Evolutionary conservation across 1,140 invertebrate species (phyloP), one percentile per base, ranked within the genome.

Genomic region (Anoplolepis gracilipes): DNA sequence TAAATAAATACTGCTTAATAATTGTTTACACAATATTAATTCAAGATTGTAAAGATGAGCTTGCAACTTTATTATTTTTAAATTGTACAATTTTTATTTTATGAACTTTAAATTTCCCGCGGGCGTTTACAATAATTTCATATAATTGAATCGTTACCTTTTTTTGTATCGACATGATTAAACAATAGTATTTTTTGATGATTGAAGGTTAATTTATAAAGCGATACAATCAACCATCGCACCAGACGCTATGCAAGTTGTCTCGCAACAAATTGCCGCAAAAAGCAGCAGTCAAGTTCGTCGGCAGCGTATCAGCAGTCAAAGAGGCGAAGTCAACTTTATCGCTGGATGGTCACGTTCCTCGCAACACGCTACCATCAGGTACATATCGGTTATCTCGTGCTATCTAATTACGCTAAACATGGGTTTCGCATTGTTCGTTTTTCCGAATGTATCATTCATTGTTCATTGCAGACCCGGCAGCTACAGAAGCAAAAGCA

Each of bases 291-390:
- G 85, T 62, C 88, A 89, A 76, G 85, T 89, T 75, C 90, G 85
- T 75, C 89, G 89, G 82, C 90, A 92, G 82, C 89, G 91, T 88
- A 91, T 92, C 76, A 88, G 87, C 46, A 79, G 13, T 59, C 92
- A 85, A 78, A 92, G 91, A 86, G 91, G 90, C 59, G 92, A 91
- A 79, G 89, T 89, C 76, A 91, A 91, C 90, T 90, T 94, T 62
- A 92, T 94, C 61, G 93, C 94, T 67, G 92, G 92, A 82, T 95
- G 94, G 94, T 95, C 93, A 39, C 91, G 94, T 78, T 93, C 94
- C 0, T 93, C 93, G 10, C 93, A 95, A 84, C 89, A 94, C 67
- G 94, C 93, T 53, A 94, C 94, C 49, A 94, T 94, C 84, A 94
- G 94, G 94, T 94, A 92, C 72, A 61, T 30, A 16, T 61, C 59